Base-by-base conservation (phyloP, 2,113 vertebrate species). In the Desmodus rotundus region DNA sequence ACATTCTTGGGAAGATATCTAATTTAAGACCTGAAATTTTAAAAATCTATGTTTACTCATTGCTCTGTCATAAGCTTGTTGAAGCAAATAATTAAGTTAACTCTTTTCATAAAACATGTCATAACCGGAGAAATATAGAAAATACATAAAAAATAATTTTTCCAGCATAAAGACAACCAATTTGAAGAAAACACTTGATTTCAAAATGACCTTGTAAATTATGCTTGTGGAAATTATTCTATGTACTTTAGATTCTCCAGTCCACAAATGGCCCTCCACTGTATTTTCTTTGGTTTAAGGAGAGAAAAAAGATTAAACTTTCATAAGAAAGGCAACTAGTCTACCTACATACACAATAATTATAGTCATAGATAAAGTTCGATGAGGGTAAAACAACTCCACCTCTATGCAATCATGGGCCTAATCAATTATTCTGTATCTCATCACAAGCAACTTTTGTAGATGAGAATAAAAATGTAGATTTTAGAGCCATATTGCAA, bases 21-120 rank as follows among this genome's bases (percentile, higher is more conserved):
- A 72, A 70, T 83, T 95, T 93, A 90, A 96, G 91, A 78, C 17
- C n/a, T 78, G 24, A 95, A 83, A 89, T 77, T 77, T 77, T 81
- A 89, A 77, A 87, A 87, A 58, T 43, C 31, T 87, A 28, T 58
- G 22, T 83, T 86, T 81, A 91, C 5, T 91, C 36, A 54, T 14
- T 83, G 33, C 68, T 84, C 54, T 80, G 26, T 54, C 38, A 15
- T 26, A 93, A 78, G 28, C 47, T 8, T 54, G 36, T 45, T 91
- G 24, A 94, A 94, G 93, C 80, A 92, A 94, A 82, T 22, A 91
- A 11, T 67, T 87, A 89, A 96, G 76, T 36, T 74, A 90, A 73
- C 15, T 83, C 89, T 92, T 70, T 89, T 85, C n/a, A 84, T 54
- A 94, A 50, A 76, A 43, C 41, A 15, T 83, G 33, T 33, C n/a